Base-by-base conservation (phyloP, 1,140 invertebrate genomes). In the Pseudomyrmex pallidus region DNA sequence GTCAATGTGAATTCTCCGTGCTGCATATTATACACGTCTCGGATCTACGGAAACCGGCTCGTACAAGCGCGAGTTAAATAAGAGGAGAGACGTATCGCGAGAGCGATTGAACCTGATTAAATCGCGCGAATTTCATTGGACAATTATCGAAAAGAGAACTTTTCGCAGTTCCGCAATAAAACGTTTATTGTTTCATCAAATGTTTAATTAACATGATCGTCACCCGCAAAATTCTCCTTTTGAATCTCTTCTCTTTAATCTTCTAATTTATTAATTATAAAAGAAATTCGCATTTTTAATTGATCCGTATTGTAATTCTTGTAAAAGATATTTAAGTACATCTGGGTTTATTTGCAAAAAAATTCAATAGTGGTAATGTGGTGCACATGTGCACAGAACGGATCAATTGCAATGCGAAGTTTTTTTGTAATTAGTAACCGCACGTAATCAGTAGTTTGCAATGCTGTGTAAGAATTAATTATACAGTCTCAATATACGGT, bases 381-480 rank as follows among this genome's bases (percentile, higher is more conserved):
- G 0, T 17, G 10, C 1, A n/a, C 13, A 35, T 56, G 35, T 35
- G 35, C 35, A 35, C 35, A 54, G 1, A 56, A 56, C 3, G n/a
- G 12, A 61, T 72, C 44, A 35, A 70, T 59, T 80, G 48, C n/a
- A 17, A 70, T 4, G 12, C 15, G 22, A 9, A 70, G 20, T 8
- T 44, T 72, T 25, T 59, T 15, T 12, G 35, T 80, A 70, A 70
- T 35, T 70, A 54, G 13, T 13, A 22, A 70, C 57, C 22, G 22
- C n/a, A 46, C n/a, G 17, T 22, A 48, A 59, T 20, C 66, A n/a
- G 5, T 20, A 72, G 20, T 17, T 61, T 17, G 20, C 1, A 10
- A 9, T 48, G 46, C 7, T 25, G 62, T 57, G 15, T 80, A 80
- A 80, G 56, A 56, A 61, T 80, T 80, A 80, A 80, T 80, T 80